Base-by-base conservation (phyloP, 2,113 vertebrate genomes). In the Gallinago paraguaiae region DNA sequence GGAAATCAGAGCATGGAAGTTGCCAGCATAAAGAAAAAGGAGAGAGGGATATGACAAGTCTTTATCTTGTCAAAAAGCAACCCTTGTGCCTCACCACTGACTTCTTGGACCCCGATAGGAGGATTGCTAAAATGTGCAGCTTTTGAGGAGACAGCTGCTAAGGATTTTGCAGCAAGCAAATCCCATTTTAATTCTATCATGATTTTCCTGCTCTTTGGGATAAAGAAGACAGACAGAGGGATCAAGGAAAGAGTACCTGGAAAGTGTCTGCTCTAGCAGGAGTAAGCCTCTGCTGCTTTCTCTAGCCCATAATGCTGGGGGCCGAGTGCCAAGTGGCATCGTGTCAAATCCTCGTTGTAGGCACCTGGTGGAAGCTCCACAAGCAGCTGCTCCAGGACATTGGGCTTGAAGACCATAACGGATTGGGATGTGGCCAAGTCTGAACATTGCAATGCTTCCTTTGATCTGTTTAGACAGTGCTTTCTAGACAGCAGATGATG, bases 201-300 rank as follows among this genome's bases (percentile, higher is more conserved):
- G 88, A 92, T 86, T 96, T 91, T 82, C 76, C 92, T 86, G 92
- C 60, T 96, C 80, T 92, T 71, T 69, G 80, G 90, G 93, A 92
- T 92, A 92, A 92, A 88, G 86, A 94, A 90, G 93, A 96, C 82
- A 92, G 95, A 96, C 86, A 88, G 93, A 60, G 57, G 90, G 93
- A 96, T 97, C 89, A 96, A 86, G 88, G 35, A 80, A 86, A 50
- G 76, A 93, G 74, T 93, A 96, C 96, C 92, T 97, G 95, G 92
- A 92, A 94, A 96, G 92, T 48, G 56, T 96, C 95, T 90, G 72
- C 88, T 94, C 43, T 60, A 96, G 90, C 90, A 95, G 65, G 60
- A 90, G 31, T 95, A 90, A 96, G 88, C 65, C 93, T 75, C 75
- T 78, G 80, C 86, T 90, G 88, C 88, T 86, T 94, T 90, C 91